Conservation (phyloP, 2,797 vertebrate genomes). For the Carcharodon carcharias region DNA sequence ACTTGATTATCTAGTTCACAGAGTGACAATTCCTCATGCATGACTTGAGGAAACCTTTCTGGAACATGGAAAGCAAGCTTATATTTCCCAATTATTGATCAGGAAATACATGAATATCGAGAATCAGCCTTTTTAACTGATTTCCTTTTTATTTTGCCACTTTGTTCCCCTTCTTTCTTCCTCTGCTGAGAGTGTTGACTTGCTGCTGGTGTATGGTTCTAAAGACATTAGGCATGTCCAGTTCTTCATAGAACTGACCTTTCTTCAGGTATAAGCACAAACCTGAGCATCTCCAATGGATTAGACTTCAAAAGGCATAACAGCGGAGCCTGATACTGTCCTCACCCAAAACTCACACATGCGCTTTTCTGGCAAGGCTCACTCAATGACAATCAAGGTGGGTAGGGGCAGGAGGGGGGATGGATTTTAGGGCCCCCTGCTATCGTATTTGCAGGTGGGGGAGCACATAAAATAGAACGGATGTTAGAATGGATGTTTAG, state of each 20-base stretch:
- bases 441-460: too few relatives aligned
- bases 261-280: background rate
- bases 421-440: too few relatives aligned
- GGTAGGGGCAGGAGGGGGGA: too few relatives aligned
- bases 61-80: background rate
- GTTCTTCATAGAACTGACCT: background rate
- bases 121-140: background rate
- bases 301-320: background rate
- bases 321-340: background rate
- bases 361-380: background rate
- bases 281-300: background rate
- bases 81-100: background rate
- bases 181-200: background rate
- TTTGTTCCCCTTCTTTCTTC: background rate
- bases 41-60: background rate
- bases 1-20: slow-evolving; percentile 51
- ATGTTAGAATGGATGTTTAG: too few relatives aligned
- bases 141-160: background rate
- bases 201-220: background rate
- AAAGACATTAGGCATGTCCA: background rate
- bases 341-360: background rate
- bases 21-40: background rate
- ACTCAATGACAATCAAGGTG: background rate
- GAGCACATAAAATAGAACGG: too few relatives aligned
- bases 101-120: background rate